Base-by-base conservation (phyloP, 2,113 vertebrate species). In the Ageneiosus marmoratus region DNA sequence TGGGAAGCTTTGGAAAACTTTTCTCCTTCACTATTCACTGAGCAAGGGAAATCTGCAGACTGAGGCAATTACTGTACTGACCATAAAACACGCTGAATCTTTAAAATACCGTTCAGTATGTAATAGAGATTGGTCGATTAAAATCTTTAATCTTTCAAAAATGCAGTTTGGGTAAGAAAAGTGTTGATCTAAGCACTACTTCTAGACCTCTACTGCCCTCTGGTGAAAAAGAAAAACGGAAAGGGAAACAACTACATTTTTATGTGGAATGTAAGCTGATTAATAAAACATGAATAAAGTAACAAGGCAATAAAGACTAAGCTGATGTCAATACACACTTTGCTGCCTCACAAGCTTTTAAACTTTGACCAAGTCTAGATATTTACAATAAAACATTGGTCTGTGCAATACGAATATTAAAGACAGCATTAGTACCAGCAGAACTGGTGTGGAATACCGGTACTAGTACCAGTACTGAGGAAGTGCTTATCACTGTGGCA, bases 161-260 rank as follows among this genome's bases (percentile, higher is more conserved):
- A 63, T 24, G 15, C 29, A 2, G 50, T 56, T 53, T 27, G 24
- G 27, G 51, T 41, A 7, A 12, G 20, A 18, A 58, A 73, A 12
- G 55, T 27, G 50, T 76, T 5, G 0, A 34, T 55, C 18, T 58
- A 20, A 72, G 2, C 8, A 48, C n/a, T 56, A 24, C 3, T 29
- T 34, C 15, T 48, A 65, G 10, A 50, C 2, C 15, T 69, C 48
- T 77, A 56, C 82, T 83, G 82, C 82, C 58, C 51, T 37, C 82
- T 67, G 44, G 46, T 69, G 82, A 48, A 41, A 79, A 27, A 65
- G 44, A 60, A 79, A 79, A 27, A 60, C 5, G 5, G 8, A 44
- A 27, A 16, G 5, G 11, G 8, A 44, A 27, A 16, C 12, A 20
- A 44, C 18, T 55, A 24, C 4, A 58, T 15, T 29, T 44, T 4